A percentile compares a stretch with the other conserved stretches of the same genome.
phyloP scores from a whole-genome alignment of 2,797 vertebrate species.

The Avahi laniger region DNA sequence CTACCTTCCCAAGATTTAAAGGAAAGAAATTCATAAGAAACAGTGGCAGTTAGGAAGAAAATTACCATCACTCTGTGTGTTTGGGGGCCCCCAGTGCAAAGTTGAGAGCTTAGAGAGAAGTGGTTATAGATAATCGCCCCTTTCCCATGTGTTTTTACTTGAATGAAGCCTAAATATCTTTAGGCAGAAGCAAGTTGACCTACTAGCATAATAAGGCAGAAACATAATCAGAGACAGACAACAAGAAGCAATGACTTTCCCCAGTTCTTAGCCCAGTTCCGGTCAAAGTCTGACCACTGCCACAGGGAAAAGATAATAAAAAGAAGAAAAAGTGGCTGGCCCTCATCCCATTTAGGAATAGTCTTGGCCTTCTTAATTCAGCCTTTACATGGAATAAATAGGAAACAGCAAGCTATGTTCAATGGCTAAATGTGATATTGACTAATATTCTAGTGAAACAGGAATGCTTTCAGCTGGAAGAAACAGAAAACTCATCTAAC shows the following conservation, averaged over 20 bases:
- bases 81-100: neutral
- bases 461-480: neutral
- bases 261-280: neutral
- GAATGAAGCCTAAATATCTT: neutral
- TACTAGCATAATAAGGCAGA: neutral
- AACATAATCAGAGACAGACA: neutral
- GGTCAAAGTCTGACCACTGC: neutral
- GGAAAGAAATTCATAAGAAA: neutral
- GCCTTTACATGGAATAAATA: neutral
- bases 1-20: neutral
- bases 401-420: neutral
- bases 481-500: neutral
- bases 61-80: neutral
- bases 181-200: neutral
- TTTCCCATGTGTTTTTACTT: neutral
- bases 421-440: neutral
- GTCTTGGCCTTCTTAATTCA: neutral
- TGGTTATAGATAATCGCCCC: neutral
- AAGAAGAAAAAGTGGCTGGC: neutral
- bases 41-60: neutral
- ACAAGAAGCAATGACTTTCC: neutral
- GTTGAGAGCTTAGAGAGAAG: neutral
- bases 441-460: neutral
- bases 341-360: neutral
- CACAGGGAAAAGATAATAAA: neutral